Base-by-base conservation (phyloP, 1,140 invertebrate species). In the Penaeus indicus region DNA sequence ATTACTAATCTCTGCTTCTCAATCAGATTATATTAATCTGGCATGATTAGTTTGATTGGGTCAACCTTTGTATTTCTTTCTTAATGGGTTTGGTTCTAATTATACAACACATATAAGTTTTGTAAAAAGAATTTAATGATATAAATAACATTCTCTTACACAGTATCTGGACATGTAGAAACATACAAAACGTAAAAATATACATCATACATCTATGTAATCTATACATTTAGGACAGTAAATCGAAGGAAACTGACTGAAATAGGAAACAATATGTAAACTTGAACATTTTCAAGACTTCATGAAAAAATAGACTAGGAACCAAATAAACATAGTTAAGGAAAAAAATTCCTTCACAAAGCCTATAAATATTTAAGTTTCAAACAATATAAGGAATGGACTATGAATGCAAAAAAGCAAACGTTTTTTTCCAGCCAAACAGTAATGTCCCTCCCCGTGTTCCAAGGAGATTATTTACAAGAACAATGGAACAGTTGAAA, bases 181-280 rank as follows among this genome's bases (percentile, higher is more conserved):
- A 89, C 88, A 89, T 89, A 89, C 88, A 89, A 89, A 89, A 89
- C 88, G 83, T 82, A 85, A 89, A 89, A 85, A 89, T 85, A 89
- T 89, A 89, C 87, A 89, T 79, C 86, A 85, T 84, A 89, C 87
- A 89, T 84, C 87, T 89, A 89, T 84, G 75, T 89, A 62, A 84
- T 84, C 79, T 89, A 89, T 85, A 85, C 83, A 89, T 84, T 83
- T 77, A 85, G 75, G 75, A 81, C 61, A 80, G 38, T 38, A 77
- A 89, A 85, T 84, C 42, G 67, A 60, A 77, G 81, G 60, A 60
- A 85, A 85, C 69, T 78, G 81, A 85, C 83, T 42, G 32, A 85
- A 67, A 80, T n/a, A 69, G 25, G 79, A 64, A 89, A 81, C 27
- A 89, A 79, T 38, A 67, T 54, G 38, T 62, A 80, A 79, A 62